Evolutionary conservation across 2,888 invertebrate genomes (phyloP).

Genomic region (Vannuccia rotundouncinata): DNA sequence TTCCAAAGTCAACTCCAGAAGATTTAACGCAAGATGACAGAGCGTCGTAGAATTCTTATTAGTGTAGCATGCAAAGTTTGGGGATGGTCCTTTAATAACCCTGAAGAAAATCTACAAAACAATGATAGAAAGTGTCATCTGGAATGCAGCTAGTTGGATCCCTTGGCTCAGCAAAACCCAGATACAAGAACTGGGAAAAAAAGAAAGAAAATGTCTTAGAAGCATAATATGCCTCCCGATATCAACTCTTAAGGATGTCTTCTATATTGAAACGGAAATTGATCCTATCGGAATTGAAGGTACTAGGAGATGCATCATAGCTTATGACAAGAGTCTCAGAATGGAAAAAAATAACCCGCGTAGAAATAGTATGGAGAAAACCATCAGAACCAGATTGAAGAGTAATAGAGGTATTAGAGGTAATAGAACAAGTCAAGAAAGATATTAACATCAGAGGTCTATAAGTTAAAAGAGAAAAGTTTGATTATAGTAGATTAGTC

Average conservation of each 20-base stretch:
- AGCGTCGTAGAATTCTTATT: neutral
- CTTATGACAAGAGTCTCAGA: neutral
- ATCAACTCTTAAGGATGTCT: neutral
- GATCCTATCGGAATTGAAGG: constrained; percentile 6
- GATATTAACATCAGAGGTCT: neutral
- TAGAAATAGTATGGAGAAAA: neutral
- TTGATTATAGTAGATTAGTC: neutral
- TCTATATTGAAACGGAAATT: neutral
- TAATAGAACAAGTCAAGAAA: neutral
- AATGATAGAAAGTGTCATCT: neutral
- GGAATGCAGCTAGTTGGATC: constrained; percentile 14
- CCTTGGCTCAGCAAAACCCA: constrained; percentile 12
- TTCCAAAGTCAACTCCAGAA: neutral
- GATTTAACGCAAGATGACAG: neutral
- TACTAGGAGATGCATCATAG: neutral
- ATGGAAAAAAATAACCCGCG: neutral
- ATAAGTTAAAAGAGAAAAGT: neutral
- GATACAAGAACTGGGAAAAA: neutral
- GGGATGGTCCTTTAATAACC: constrained; percentile 4
- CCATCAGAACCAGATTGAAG: neutral
- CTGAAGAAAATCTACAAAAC: neutral
- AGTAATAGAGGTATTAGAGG: constrained; percentile 9
- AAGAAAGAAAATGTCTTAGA: neutral
- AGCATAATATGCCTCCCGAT: neutral
- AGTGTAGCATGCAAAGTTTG: neutral